Base-by-base conservation (phyloP, 2,888 invertebrate species). In the Leptinotarsa rubiginosa region DNA sequence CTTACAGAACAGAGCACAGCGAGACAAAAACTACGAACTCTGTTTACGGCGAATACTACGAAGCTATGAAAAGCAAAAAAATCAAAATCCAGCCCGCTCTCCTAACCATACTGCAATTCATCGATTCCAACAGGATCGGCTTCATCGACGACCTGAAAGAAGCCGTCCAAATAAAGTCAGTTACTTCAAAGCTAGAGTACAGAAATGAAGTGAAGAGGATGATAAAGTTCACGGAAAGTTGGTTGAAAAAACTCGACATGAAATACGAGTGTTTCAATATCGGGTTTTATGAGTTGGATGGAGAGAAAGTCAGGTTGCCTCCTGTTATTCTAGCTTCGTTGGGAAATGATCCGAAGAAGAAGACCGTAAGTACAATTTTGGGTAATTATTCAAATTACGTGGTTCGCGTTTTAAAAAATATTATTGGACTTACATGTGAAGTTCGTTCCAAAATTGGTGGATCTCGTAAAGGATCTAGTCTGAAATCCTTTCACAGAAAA, bases 211-310 rank as follows among this genome's bases (percentile, higher is more conserved):
- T 88, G 18, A 79, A 82, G 16, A 82, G 82, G 52, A 84, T 87
- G 84, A 86, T 87, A 49, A 83, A 84, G 68, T 87, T 87, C 81
- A 80, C 86, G 18, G 86, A 87, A 78, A 76, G 78, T 7, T 88
- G 89, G 85, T 82, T 89, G 73, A 84, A 83, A 20, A 84, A 84
- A 73, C 79, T 89, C 59, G 86, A 86, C 15, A 84, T 89, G n/a
- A 85, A 85, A 64, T 87, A 86, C 71, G 88, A 88, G 79, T 85
- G 86, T 70, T 87, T 87, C 70, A 83, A 87, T 74, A 85, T 87
- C 62, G 88, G 88, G 0, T 81, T 73, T 75, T 86, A 85, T 75
- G 77, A 82, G 72, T 49, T 84, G 3, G 80, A 86, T 25, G 87
- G 86, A 13, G 82, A 87, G 64, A 84, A 82, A 75, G 81, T 85